Base-by-base conservation (phyloP, 2,888 invertebrate genomes). In the Lamproptera curius region DNA sequence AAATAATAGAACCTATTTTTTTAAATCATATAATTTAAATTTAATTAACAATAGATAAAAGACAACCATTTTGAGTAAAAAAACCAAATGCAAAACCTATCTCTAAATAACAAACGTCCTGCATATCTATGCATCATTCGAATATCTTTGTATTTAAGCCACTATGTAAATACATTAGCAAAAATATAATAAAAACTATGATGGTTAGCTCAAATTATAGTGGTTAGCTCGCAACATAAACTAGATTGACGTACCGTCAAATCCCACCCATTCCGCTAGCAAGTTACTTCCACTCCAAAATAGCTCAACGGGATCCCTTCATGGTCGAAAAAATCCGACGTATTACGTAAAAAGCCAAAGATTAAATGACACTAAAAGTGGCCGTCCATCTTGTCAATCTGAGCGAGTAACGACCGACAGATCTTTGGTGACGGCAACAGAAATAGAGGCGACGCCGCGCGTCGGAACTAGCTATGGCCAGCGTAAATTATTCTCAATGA, bases 311-410 rank as follows among this genome's bases (percentile, higher is more conserved):
- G 38, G 31, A 11, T 14, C 17, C 17, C 33, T 31, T 17, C 33
- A 31, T 23, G 14, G 14, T 2, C n/a, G 23, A 34, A 45, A 37
- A 45, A 38, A 45, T 39, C 39, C 9, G 15, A 34, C 11, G 16
- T 11, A 45, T 45, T 16, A 20, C 14, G 38, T 45, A 45, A 45
- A 45, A 67, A 66, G 68, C 58, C 65, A 63, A 65, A 71, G 70
- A 70, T 70, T 69, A 66, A 70, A 58, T 57, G 64, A 61, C 62
- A 56, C 63, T 62, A 61, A 66, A 59, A 62, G 54, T 59, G 58
- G 13, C 61, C 69, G 75, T 76, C 65, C 61, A 60, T 73, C 72
- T 70, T 59, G 65, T 69, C 73, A 69, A 66, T 64, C 61, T 63
- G 40, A 39, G 34, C 46, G 34, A 40, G 40, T 46, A 46, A 46